Base-by-base conservation (phyloP, 2,797 vertebrate species). In the Pseudochaenichthys georgianus region DNA sequence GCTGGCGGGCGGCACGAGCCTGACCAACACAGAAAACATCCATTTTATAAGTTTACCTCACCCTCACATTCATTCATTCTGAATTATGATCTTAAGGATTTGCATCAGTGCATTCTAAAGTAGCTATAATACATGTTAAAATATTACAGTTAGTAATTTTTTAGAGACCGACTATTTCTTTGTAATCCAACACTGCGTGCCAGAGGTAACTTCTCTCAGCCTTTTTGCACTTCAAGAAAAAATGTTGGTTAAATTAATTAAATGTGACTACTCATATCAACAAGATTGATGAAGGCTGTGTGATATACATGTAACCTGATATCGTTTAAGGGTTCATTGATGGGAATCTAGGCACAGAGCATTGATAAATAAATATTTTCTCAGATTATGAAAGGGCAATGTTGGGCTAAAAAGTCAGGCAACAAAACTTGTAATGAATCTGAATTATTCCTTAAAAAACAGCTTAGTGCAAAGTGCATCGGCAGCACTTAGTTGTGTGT, bases 1-100 rank as follows among this genome's bases (percentile, higher is more conserved):
- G 95, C 94, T 99, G 98, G 67, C 98, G 96, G 17, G 98, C 98
- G 13, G 97, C 97, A 72, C 98, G 96, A 53, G 94, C 96, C 98
- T 99, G 87, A 42, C n/a, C 34, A 50, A 47, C 67, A 62, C 12
- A 62, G 70, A 19, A 64, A 60, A 41, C n/a, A 38, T 66, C 15
- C 34, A 38, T 38, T 38, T 38, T 9, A 54, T 19, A n/a, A 28
- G 5, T 45, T 51, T 15, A 72, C 31, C 23, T 64, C 12, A 11
- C 3, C 16, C 13, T 52, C 10, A 13, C 4, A 9, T 21, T 66
- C 23, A 51, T 38, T 38, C 8, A 38, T 38, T 38, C 16, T n/a
- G 9, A 41, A 54, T 67, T n/a, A 48, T 34, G 13, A 46, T 28
- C 23, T 60, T 7, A 42, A 60, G 13, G 51, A 9, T 21, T 2